phyloP scores from a whole-genome alignment of 2,113 vertebrate genomes.

The Solenodon paradoxus region DNA sequence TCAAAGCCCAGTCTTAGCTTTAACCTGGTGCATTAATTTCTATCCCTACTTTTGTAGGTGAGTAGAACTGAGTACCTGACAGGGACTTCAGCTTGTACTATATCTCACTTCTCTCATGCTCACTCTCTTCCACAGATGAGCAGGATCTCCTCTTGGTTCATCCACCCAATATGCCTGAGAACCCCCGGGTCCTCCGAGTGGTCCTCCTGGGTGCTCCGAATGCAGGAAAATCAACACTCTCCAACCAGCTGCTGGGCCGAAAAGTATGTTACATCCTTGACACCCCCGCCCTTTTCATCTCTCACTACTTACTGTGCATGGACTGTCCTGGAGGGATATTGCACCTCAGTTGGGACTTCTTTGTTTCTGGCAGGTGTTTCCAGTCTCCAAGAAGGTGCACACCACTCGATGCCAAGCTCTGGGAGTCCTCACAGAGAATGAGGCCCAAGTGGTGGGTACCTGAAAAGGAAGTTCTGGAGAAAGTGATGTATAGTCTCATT shows the following conservation, averaged over 20 bases:
- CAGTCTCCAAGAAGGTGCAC: constrained; percentile 96
- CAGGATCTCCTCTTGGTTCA: constrained; percentile 83
- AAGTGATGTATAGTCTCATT: neutral
- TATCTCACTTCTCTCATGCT: neutral
- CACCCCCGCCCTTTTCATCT: neutral
- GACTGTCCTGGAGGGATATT: accelerated
- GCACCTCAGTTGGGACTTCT: accelerated
- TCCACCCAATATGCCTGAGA: constrained; percentile 89
- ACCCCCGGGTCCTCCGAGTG: constrained; percentile 88
- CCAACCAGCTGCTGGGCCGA: constrained; percentile 93
- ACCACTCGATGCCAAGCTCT: constrained; percentile 90
- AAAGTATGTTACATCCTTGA: constrained; percentile 83
- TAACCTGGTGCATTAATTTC: neutral
- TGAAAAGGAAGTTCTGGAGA: neutral
- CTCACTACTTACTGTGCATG: neutral
- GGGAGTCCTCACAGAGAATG: constrained; percentile 88
- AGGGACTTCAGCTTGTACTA: neutral
- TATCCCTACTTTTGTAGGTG: neutral
- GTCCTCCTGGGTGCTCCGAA: constrained; percentile 94
- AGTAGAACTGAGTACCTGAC: neutral
- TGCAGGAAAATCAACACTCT: constrained; percentile 95
- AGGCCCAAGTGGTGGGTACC: constrained; percentile 90
- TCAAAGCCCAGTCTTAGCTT: neutral
- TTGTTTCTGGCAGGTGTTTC: constrained; percentile 88
- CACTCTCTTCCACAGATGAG: constrained; percentile 74